Base-by-base conservation (phyloP, 1,140 invertebrate species). In the Tetramorium simillimum region DNA sequence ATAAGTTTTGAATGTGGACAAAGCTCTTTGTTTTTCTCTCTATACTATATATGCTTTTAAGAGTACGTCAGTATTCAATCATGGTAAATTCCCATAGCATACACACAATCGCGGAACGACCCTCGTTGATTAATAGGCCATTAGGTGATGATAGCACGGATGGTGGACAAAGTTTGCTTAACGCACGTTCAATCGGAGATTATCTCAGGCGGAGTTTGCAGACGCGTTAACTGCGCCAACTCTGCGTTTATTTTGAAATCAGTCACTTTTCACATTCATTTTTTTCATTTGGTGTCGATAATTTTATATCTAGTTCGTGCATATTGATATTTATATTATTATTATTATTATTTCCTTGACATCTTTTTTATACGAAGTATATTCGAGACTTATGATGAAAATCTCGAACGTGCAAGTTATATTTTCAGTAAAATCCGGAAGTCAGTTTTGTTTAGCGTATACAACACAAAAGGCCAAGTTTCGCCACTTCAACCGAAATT, bases 91-190 rank as follows among this genome's bases (percentile, higher is more conserved):
- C 7, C 33, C 7, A 37, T 14, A 33, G 18, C 18, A 43, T 37
- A 28, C 77, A 51, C 63, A 46, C 21, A 67, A 69, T 81, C 21
- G 16, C 49, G 5, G 58, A 81, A 70, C 16, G 5, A 70, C 16
- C 46, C 12, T 1, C n/a, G 37, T 21, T 70, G 49, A 81, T 81
- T 81, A 81, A 78, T 78, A 69, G 63, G 21, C 37, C 77, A 56
- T 80, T 56, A 56, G 37, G 21, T 56, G 43, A 81, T 70, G 49
- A 69, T 69, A 63, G 21, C 5, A 16, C 5, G 78, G 21, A 78
- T 40, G 62, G 69, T 56, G 77, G 62, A 37, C 46, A 40, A 80
- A 58, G 37, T 70, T 81, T 56, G 49, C 21, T 80, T 51, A 21
- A 53, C 63, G 69, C 63, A 63, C 28, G 14, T 69, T 24, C 21